These are phyloP conservation scores for Coelinius sp. DNA, from an alignment of 2,888 invertebrate species.

Conservation along the genomic window DNA sequence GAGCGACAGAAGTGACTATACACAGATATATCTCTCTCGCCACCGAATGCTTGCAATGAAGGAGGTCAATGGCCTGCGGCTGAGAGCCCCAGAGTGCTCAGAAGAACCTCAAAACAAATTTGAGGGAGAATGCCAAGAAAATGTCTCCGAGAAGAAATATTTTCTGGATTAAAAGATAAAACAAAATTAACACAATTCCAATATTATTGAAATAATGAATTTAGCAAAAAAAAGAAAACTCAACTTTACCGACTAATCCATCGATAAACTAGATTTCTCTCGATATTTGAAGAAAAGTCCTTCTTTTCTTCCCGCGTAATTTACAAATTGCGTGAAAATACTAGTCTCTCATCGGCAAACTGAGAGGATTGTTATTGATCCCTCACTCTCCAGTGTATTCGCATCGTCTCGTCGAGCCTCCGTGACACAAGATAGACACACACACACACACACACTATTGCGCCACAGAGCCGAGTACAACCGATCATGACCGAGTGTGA, in stretches of 20 bases:
- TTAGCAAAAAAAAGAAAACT: too few relatives aligned
- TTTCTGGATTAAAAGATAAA: too few relatives aligned
- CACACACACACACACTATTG: background rate
- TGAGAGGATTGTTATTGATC: slow-evolving; percentile 18
- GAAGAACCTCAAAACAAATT: background rate
- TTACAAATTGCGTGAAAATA: background rate
- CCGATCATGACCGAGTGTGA: background rate
- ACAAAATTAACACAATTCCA: too few relatives aligned
- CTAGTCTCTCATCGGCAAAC: background rate
- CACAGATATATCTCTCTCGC: background rate
- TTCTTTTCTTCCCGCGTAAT: background rate
- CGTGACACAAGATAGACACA: background rate
- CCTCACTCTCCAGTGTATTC: background rate
- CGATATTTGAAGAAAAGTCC: too few relatives aligned
- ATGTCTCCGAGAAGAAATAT: background rate
- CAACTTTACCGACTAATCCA: too few relatives aligned
- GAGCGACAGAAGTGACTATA: background rate
- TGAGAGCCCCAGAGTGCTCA: background rate
- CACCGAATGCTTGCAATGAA: slow-evolving; percentile 1
- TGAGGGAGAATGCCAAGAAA: background rate
- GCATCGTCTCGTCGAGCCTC: slow-evolving; percentile 12
- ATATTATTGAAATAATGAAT: too few relatives aligned
- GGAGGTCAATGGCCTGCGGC: background rate
- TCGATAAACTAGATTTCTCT: too few relatives aligned
- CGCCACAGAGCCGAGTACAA: background rate